Base-by-base conservation (phyloP, 37 sponge, comb jelly and placozoan species). In the Beroe forskalii region DNA sequence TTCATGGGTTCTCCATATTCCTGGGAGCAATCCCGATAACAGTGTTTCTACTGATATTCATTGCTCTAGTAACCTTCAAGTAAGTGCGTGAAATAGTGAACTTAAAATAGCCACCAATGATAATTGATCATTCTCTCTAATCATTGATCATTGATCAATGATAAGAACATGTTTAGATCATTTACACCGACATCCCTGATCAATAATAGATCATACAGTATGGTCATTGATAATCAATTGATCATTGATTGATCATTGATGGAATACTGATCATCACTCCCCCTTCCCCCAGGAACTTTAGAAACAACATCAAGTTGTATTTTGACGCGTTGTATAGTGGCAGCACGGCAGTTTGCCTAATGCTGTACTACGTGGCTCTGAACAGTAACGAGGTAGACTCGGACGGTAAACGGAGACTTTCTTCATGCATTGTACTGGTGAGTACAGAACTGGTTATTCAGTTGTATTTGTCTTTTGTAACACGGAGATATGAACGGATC, bases 1-100 rank as follows among this genome's bases (percentile, higher is more conserved):
- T 44, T 44, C 12, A 80, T 23, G 86, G 86, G 35, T 80, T 80
- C 35, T 80, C 86, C 27, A 80, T 80, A 6, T 80, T 80, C 35
- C 55, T 80, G 44, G 86, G 86, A 4, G 14, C 55, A 25, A 80
- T 80, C 55, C 35, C 86, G 12, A 80, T 80, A 8, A 23, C 40
- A 4, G 35, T 80, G 9, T 24, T 33, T 44, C n/a, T 43, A 3
- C 20, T 25, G 1, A 44, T 25, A 6, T 80, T 80, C 28, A 23
- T 80, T 44, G 19, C 35, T 2, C 86, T 80, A 1, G 25, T 4
- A 41, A 80, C 25, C 20, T 44, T 80, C 55, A 80, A 44, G 86
- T 80, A 27, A 80, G 86, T 72, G 3, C 76, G 25, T 28, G 66
- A 55, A 17, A 55, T 55, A 20, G 60, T 20, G 60, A 55, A 17